Percentiles rank a stretch among this genome's conserved stretches.
Evolutionary conservation across 1,140 invertebrate species (phyloP).

Genomic region (Carposina sasakii): DNA sequence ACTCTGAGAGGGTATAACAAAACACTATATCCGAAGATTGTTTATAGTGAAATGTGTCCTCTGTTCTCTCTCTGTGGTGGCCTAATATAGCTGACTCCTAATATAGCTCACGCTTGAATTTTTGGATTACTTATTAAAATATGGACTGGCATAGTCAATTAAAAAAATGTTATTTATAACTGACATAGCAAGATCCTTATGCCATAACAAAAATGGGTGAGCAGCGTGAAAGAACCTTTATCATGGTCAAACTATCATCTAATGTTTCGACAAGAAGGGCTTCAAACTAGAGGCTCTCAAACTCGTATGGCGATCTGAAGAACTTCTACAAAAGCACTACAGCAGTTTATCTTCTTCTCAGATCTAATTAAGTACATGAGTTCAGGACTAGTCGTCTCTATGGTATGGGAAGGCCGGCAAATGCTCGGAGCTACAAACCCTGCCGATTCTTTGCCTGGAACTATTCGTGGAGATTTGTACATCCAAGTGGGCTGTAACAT

Average conservation of each 20-base stretch:
- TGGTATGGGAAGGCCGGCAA: conserved; percentile 98
- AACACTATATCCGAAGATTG: too few species aligned
- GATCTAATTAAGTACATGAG: conserved; percentile 97
- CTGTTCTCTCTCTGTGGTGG: too few species aligned
- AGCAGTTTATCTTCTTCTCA: conserved; percentile 95
- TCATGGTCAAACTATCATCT: conserved; percentile 98
- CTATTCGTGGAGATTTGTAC: conserved; percentile 95
- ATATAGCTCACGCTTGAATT: too few species aligned
- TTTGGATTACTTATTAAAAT: too few species aligned
- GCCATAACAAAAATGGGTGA: too few species aligned
- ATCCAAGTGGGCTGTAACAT: conserved; percentile 97
- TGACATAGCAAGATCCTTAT: too few species aligned
- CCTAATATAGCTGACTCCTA: too few species aligned
- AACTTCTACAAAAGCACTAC: conserved; percentile 91
- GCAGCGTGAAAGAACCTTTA: conserved; percentile 94
- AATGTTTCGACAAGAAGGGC: conserved; percentile 96
- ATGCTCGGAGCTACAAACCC: conserved; percentile 98
- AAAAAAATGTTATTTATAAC: too few species aligned
- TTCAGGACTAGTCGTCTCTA: conserved; percentile 97
- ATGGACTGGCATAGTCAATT: too few species aligned
- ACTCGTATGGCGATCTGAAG: conserved; percentile 87
- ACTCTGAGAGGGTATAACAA: too few species aligned
- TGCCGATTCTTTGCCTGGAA: conserved; percentile 90
- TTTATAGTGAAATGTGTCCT: too few species aligned
- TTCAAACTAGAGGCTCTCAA: conserved; percentile 98